Evolutionary conservation across 2,797 vertebrate genomes (phyloP).

Genomic region (Adelosebastes latens): DNA sequence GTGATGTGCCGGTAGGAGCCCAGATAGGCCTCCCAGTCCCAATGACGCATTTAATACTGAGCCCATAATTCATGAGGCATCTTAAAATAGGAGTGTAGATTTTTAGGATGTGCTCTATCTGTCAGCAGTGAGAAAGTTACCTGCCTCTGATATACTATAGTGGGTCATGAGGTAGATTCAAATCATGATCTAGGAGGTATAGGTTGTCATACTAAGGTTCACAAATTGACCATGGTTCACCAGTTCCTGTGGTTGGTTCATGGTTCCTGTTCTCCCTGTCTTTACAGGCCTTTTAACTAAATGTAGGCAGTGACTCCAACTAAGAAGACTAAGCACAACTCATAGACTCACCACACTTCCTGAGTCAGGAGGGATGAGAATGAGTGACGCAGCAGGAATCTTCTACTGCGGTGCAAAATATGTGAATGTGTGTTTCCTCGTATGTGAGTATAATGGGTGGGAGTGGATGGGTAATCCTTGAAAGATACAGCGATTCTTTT

Average conservation of each 20-base stretch:
- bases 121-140: slow-evolving; percentile 6
- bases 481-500: background rate
- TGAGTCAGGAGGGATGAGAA: background rate
- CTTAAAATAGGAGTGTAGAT: slow-evolving; percentile 65
- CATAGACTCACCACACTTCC: background rate
- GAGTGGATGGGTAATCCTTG: background rate
- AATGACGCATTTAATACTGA: slow-evolving; percentile 72
- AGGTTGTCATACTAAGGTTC: background rate
- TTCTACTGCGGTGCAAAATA: background rate
- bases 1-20: slow-evolving; percentile 52
- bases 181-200: background rate
- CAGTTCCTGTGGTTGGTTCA: background rate
- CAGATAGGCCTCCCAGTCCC: slow-evolving; percentile 52
- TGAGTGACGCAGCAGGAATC: background rate
- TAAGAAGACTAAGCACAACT: background rate
- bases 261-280: background rate
- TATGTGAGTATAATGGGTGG: background rate
- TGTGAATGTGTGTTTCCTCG: background rate
- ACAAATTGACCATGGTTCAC: background rate
- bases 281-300: background rate
- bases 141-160: background rate
- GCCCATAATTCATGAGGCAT: slow-evolving; percentile 64
- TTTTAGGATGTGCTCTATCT: slow-evolving; percentile 20
- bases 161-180: slow-evolving; percentile 6
- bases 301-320: background rate